These are phyloP conservation scores for Magallana nippona DNA, from an alignment of 2,888 invertebrate genomes.

Conservation along the genomic window DNA sequence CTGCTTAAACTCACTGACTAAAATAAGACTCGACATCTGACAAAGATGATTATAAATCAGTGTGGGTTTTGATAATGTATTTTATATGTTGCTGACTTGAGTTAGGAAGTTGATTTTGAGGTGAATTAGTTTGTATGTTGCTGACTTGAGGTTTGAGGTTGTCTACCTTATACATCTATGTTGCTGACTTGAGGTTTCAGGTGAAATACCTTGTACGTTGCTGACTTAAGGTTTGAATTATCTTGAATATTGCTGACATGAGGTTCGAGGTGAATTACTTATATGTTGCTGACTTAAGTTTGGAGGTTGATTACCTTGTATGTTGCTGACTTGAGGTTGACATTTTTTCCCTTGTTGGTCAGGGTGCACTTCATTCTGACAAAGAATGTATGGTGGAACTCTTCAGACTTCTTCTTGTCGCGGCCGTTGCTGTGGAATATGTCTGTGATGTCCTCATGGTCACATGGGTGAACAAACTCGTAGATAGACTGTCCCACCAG, in stretches of 20 bases:
- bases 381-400: conserved; percentile 83
- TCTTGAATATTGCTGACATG: too few species aligned
- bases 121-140: too few species aligned
- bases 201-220: too few species aligned
- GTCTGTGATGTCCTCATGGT: conserved; percentile 92
- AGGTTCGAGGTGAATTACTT: conserved; percentile 36
- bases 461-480: conserved; percentile 96
- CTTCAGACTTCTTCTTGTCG: conserved; percentile 66
- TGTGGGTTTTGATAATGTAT: conserved; percentile 81
- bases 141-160: too few species aligned
- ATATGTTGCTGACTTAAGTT: too few species aligned
- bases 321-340: conserved; percentile 96
- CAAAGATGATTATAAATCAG: too few species aligned
- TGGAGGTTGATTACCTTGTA: conserved; percentile 88
- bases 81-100: conserved; percentile 85
- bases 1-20: too few species aligned
- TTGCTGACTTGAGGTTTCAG: conserved; percentile 93
- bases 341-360: conserved; percentile 95
- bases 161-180: conserved; percentile 94
- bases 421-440: conserved; percentile 77
- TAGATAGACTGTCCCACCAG: conserved; percentile 96
- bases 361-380: conserved; percentile 95
- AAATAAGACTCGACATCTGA: too few species aligned
- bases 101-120: conserved; percentile 37
- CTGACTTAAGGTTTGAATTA: too few species aligned